A percentile compares a stretch with the other conserved stretches of the same genome.
Evolutionary conservation across 2,113 vertebrate species (phyloP).

Genomic region (Lutjanus erythropterus): DNA sequence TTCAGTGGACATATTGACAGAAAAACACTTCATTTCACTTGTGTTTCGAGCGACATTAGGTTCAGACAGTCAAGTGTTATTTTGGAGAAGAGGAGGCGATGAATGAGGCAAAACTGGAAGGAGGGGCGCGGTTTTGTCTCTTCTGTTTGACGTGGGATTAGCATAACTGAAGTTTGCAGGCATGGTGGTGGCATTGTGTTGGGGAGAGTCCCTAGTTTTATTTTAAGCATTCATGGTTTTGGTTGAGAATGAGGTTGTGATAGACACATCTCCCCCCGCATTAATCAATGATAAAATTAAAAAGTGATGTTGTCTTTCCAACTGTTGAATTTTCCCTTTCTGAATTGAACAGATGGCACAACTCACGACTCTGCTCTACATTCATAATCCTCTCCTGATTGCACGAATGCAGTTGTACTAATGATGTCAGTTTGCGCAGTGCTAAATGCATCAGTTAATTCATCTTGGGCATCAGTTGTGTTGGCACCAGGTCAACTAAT

Average conservation of each 20-base stretch:
- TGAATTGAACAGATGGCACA: constrained; percentile 51
- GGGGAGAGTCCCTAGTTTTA: constrained; percentile 15
- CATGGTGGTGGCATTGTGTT: constrained; percentile 19
- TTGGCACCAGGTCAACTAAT: too few species aligned
- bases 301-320: constrained; percentile 2
- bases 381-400: constrained; percentile 46
- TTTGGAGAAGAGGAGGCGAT: not conserved
- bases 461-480: not conserved
- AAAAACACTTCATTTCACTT: not conserved
- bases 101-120: not conserved
- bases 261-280: not conserved
- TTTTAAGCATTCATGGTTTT: constrained; percentile 14
- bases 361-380: constrained; percentile 1
- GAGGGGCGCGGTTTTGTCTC: not conserved
- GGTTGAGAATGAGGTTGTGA: not conserved
- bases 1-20: not conserved
- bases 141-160: constrained; percentile 45
- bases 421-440: constrained; percentile 15
- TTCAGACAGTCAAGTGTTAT: not conserved
- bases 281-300: not conserved
- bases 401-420: constrained; percentile 17
- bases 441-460: constrained; percentile 16
- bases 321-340: constrained; percentile 35
- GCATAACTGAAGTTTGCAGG: constrained; percentile 43
- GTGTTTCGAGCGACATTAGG: not conserved